These are phyloP conservation scores for Bombus breviceps DNA, from an alignment of 1,140 invertebrate genomes.

Conservation along the genomic window DNA sequence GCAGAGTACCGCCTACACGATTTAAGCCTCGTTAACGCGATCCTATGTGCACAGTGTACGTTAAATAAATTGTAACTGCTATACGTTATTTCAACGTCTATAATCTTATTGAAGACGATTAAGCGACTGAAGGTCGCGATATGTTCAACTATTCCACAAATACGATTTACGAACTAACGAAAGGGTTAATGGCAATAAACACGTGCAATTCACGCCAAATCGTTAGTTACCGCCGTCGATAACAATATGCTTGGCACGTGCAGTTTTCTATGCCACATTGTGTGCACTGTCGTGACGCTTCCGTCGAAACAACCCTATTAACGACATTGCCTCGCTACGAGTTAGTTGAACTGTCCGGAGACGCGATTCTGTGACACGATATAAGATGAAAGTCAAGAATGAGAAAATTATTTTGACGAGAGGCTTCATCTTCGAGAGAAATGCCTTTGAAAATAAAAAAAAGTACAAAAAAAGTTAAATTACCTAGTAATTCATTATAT, in stretches of 20 bases:
- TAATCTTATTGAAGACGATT: not conserved
- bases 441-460: not conserved
- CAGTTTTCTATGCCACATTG: not conserved
- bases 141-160: not conserved
- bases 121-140: not conserved
- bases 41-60: not conserved
- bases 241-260: slow-evolving; percentile 6
- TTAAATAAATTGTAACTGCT: slow-evolving; percentile 33
- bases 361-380: not conserved
- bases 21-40: slow-evolving; percentile 56
- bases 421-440: not conserved
- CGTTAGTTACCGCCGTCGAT: slow-evolving; percentile 8
- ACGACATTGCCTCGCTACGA: not conserved
- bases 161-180: not conserved
- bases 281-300: not conserved
- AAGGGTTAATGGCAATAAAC: not conserved
- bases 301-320: not conserved
- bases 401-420: not conserved
- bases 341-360: not conserved
- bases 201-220: not conserved
- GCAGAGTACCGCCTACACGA: slow-evolving; percentile 54
- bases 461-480: not conserved
- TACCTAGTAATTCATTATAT: too few species aligned
- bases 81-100: not conserved
- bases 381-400: not conserved